Evolutionary conservation across 1,140 invertebrate genomes (phyloP), one percentile per base, ranked within the genome.

Genomic region (Harpegnathos saltator): DNA sequence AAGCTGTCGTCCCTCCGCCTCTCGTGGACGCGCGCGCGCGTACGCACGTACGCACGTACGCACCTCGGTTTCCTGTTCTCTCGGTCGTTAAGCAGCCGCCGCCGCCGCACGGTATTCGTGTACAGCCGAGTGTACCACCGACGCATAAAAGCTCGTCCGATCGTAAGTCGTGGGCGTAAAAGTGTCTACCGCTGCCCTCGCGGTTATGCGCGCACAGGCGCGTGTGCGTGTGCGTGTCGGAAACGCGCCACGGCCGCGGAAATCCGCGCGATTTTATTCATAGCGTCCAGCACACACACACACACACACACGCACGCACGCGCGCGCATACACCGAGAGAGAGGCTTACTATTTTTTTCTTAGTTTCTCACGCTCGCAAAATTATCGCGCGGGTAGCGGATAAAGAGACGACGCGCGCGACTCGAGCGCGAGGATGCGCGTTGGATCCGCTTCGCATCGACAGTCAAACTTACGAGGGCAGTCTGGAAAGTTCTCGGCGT

Each of bases 91-190:
- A 59, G 33, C 75, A 52, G 26, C 17, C 66, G 62, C 17, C 24
- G 69, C 22, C 58, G 82, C 54, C 26, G 58, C 19, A 66, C 50
- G 48, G 24, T 68, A 71, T 71, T n/a, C 22, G 22, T 52, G 65
- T 71, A 68, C 52, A 33, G 71, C 44, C 65, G 65, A 69, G 7
- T 29, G n/a, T n/a, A n/a, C n/a, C 58, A 69, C 50, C 29, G 59
- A 9, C 22, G 33, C 24, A 33, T 66, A 44, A 61, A 71, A 80
- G 63, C 48, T 80, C 26, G 19, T 68, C 17, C 52, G 75, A 33
- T 59, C 73, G 56, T 59, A 56, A 69, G 56, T 83, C 52, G 81
- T 83, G 52, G 72, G 81, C 59, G 81, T 82, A 66, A 75, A 75
- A 82, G 50, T 44, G 26, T n/a, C 71, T 66, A 82, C 71, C 22